A percentile compares a stretch with the other conserved stretches of the same genome.
Evolutionary conservation across 2,113 vertebrate species (phyloP).

Genomic region (Lasiurus cinereus): DNA sequence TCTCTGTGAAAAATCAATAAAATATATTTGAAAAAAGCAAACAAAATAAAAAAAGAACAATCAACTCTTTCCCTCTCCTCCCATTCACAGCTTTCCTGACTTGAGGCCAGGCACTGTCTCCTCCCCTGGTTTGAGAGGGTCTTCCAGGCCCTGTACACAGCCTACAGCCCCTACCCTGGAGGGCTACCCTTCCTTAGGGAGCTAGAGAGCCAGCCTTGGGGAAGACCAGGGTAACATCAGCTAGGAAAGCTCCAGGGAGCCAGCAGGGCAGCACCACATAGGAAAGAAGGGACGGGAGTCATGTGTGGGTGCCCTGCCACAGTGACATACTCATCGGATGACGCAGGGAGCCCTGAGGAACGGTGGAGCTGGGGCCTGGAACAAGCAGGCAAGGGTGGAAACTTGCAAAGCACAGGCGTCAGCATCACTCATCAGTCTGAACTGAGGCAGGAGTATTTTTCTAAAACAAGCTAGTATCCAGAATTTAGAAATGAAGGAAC

Average conservation of each 20-base stretch:
- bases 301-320: neutral
- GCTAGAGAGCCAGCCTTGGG: neutral
- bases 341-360: neutral
- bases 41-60: neutral
- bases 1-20: too few species aligned
- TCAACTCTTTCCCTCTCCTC: neutral
- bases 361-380: neutral
- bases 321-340: neutral
- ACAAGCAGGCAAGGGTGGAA: neutral
- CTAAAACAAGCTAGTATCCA: neutral
- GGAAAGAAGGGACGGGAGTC: neutral
- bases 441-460: neutral
- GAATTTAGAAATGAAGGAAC: neutral
- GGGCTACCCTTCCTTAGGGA: too few species aligned
- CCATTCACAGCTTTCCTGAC: neutral
- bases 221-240: neutral
- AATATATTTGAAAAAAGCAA: too few species aligned
- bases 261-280: neutral
- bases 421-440: neutral
- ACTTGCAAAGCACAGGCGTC: neutral
- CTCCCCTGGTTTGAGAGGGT: neutral
- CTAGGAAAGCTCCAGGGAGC: neutral
- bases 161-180: neutral
- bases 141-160: neutral
- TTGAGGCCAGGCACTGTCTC: neutral